A percentile compares a stretch with the other conserved stretches of the same genome.
These are phyloP conservation scores for Scotopteryx bipunctaria DNA, from an alignment of 2,888 invertebrate species.

Conservation along the genomic window DNA sequence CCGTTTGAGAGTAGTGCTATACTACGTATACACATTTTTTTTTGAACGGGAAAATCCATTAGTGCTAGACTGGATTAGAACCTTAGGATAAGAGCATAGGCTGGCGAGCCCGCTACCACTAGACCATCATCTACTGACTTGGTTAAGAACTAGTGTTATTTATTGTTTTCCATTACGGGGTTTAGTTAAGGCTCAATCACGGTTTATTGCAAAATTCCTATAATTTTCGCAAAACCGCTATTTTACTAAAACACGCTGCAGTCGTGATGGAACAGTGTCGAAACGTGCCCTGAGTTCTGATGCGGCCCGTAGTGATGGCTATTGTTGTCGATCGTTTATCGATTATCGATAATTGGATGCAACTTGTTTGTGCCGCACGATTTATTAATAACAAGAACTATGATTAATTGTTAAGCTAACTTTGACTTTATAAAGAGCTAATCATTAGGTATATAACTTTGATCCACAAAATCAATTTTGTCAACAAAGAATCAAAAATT, in stretches of 20 bases:
- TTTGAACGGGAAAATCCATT: too few relatives aligned
- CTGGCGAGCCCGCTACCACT: too few relatives aligned
- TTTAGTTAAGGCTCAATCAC: conserved; percentile 18
- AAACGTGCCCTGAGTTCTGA: conserved; percentile 34
- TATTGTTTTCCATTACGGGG: not conserved
- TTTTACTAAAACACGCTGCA: conserved; percentile 29
- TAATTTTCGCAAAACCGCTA: conserved; percentile 27
- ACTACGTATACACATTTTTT: too few relatives aligned
- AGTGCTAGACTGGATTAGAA: too few relatives aligned
- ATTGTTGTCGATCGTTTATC: conserved; percentile 21
- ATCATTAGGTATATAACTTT: too few relatives aligned
- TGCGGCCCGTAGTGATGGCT: conserved; percentile 19
- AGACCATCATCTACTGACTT: too few relatives aligned
- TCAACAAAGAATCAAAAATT: not conserved
- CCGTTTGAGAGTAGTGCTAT: too few relatives aligned
- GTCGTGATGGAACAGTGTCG: conserved; percentile 32
- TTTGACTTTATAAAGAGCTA: too few relatives aligned
- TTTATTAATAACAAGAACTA: too few relatives aligned
- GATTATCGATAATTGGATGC: conserved; percentile 18
- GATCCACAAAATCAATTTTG: not conserved
- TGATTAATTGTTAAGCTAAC: too few relatives aligned
- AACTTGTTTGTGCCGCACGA: not conserved
- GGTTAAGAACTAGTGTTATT: not conserved
- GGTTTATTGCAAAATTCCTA: conserved; percentile 32
- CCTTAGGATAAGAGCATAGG: too few relatives aligned